Conservation (phyloP, 2,797 vertebrate species). For the Phoebastria nigripes region DNA sequence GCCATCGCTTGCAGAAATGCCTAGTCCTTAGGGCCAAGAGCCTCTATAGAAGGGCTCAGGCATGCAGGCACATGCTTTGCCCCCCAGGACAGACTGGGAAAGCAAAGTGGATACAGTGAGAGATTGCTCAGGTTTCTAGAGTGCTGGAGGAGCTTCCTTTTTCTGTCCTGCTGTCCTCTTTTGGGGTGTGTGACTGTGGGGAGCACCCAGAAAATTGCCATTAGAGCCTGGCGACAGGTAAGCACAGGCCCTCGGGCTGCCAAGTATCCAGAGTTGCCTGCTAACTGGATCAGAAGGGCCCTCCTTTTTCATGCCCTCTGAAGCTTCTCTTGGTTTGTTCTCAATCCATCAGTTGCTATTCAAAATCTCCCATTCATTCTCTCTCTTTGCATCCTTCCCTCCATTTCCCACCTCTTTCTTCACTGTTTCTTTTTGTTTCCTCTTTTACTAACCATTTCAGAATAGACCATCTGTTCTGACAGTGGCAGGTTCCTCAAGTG, state of each 20-base stretch:
- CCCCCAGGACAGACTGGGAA: neutral
- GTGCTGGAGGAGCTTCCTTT: slow-evolving; percentile 66
- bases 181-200: slow-evolving; percentile 52
- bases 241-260: slow-evolving; percentile 59
- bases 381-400: slow-evolving; percentile 17
- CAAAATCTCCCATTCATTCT: neutral
- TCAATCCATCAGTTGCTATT: slow-evolving; percentile 9
- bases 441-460: neutral
- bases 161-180: slow-evolving; percentile 57
- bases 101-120: neutral
- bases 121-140: slow-evolving; percentile 68
- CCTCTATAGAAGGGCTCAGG: neutral
- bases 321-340: slow-evolving; percentile 34
- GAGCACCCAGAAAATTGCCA: slow-evolving; percentile 70
- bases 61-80: neutral
- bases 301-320: slow-evolving; percentile 37
- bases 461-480: neutral
- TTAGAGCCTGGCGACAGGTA: slow-evolving; percentile 57
- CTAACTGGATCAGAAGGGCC: slow-evolving; percentile 51
- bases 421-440: slow-evolving; percentile 36
- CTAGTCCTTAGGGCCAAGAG: neutral
- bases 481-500: neutral
- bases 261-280: slow-evolving; percentile 51
- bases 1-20: neutral
- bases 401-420: slow-evolving; percentile 15